Base-by-base conservation (phyloP, 2,797 vertebrate genomes). In the Microctenopoma stevenorrisi region DNA sequence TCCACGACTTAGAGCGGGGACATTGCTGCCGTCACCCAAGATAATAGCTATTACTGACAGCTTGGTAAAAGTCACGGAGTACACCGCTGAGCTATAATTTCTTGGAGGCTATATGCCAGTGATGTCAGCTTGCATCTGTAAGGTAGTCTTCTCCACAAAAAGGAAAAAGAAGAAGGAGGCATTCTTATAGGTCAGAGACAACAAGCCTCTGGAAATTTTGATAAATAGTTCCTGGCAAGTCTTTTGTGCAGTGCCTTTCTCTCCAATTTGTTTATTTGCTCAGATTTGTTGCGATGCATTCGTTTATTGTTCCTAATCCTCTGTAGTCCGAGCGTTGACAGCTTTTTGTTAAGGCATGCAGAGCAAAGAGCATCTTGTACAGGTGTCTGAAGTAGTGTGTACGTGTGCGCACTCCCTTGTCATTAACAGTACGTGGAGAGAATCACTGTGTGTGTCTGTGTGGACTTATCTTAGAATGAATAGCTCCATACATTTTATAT, bases 11-110 rank as follows among this genome's bases (percentile, higher is more conserved):
- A 70, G 72, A 84, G 70, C 68, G 12, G 86, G 86, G 84, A 84
- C 84, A 77, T 43, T 56, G 76, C 59, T 10, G 73, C 73, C 43
- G 74, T 87, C 83, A 82, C 82, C 55, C 53, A 71, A 68, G 83
- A 88, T 86, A 88, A 87, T 87, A 69, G 83, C 84, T 63, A 65
- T 78, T 64, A 83, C 85, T 86, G 90, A 85, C 86, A 85, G 87
- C 60, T 81, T 72, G 82, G 78, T 86, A 79, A 78, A 87, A 88
- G 86, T 74, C 74, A 13, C 14, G 25, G 15, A 76, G 78, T 70
- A 59, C 65, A 56, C 61, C 16, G n/a, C 40, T 5, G 66, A 65
- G 85, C 85, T 65, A 74, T 87, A 79, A 88, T 84, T 88, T 72
- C 75, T 84, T 30, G 4, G 59, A 61, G 61, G 73, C 71, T 81